These are phyloP conservation scores for Zonotrichia albicollis DNA, from an alignment of 2,797 vertebrate species.

Conservation along the genomic window DNA sequence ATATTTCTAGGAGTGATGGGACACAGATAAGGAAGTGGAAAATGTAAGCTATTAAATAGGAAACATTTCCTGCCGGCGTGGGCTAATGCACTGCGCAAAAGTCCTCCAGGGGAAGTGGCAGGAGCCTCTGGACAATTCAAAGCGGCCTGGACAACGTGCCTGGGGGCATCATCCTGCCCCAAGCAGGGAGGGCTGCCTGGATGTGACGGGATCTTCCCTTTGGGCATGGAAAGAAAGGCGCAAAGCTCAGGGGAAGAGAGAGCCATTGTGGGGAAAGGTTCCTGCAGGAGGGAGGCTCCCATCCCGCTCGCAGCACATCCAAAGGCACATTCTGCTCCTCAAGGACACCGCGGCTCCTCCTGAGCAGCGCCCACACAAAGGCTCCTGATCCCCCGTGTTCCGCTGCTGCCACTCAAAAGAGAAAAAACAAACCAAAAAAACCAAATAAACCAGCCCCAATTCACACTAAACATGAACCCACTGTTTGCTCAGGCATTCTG, in stretches of 20 bases:
- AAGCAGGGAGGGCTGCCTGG: not conserved
- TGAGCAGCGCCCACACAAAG: not conserved
- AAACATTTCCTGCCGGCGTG: constrained; percentile 52
- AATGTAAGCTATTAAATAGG: constrained; percentile 57
- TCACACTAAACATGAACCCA: not conserved
- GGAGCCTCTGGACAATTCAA: constrained; percentile 35
- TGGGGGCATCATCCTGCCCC: not conserved
- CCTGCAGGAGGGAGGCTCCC: not conserved
- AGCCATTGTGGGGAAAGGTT: not conserved
- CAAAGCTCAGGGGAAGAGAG: not conserved
- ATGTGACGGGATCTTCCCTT: not conserved
- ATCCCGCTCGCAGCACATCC: not conserved
- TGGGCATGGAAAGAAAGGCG: not conserved
- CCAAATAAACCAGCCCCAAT: not conserved
- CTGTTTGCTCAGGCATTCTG: constrained; percentile 1
- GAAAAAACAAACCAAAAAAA: not conserved
- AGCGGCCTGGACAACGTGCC: not conserved
- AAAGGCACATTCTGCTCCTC: not conserved
- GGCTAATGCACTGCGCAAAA: constrained; percentile 39
- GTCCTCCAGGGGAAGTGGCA: constrained; percentile 34
- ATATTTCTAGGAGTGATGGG: constrained; percentile 57
- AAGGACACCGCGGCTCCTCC: not conserved
- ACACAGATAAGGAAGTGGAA: constrained; percentile 65
- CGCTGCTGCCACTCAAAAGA: not conserved
- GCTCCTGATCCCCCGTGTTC: not conserved